These are phyloP conservation scores for Toxotes lorentzi DNA, from an alignment of 2,797 vertebrate species.

Conservation along the genomic window DNA sequence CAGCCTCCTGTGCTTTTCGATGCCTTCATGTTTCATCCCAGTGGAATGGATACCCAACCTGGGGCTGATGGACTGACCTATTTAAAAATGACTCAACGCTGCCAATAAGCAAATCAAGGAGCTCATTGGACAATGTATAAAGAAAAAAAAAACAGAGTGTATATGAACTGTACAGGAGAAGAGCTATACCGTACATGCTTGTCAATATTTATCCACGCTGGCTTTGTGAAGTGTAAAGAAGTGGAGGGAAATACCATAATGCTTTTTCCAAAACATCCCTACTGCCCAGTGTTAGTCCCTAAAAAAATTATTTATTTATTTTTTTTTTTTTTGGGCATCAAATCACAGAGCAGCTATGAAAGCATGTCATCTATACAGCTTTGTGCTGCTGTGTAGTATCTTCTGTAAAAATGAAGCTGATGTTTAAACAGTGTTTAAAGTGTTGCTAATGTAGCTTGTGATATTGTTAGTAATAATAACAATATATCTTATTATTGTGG, in stretches of 20 bases:
- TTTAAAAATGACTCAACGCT: constrained; percentile 68
- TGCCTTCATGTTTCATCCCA: constrained; percentile 86
- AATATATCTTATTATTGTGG: constrained; percentile 27
- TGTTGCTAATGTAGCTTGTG: constrained; percentile 47
- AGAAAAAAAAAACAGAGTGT: constrained; percentile 43
- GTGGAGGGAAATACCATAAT: constrained; percentile 40
- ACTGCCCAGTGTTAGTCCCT: constrained; percentile 21
- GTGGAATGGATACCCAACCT: constrained; percentile 84
- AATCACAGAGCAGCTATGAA: constrained; percentile 43
- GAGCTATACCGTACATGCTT: constrained; percentile 32
- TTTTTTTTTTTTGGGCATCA: constrained; percentile 28
- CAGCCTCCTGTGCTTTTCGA: constrained; percentile 76
- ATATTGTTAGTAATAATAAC: constrained; percentile 31
- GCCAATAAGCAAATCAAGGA: constrained; percentile 66
- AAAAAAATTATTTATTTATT: constrained; percentile 42
- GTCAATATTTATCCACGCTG: constrained; percentile 26
- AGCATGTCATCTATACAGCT: constrained; percentile 39
- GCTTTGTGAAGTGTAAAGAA: constrained; percentile 38
- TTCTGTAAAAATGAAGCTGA: constrained; percentile 21
- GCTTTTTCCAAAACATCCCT: constrained; percentile 36
- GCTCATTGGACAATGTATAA: constrained; percentile 71
- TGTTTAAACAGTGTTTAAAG: constrained; percentile 2
- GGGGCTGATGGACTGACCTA: constrained; percentile 81
- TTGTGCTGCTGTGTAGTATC: constrained; percentile 18
- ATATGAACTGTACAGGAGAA: constrained; percentile 52